These are phyloP conservation scores for Epizoanthus ramosus DNA, from an alignment of 92 coral and sea anemone species.

Conservation along the genomic window DNA sequence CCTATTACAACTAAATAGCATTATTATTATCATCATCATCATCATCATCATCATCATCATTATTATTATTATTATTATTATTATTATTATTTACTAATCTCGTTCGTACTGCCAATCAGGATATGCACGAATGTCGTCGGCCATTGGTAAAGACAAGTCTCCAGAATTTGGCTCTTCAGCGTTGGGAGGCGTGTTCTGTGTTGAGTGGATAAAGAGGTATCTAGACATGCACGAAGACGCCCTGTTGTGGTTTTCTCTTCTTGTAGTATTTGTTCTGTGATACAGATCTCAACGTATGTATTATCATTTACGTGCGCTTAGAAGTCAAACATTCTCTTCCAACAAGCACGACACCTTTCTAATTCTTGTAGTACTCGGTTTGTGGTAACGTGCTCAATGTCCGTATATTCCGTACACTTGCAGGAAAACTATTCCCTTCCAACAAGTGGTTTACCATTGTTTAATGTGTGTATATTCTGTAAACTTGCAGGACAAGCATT, in stretches of 20 bases:
- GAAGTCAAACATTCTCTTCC: constrained; percentile 93
- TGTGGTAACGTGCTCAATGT: neutral
- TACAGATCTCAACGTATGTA: neutral
- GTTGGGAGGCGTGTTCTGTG: constrained; percentile 89
- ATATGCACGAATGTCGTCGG: constrained; percentile 90
- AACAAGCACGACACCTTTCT: constrained; percentile 78
- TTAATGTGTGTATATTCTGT: neutral
- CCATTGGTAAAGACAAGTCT: constrained; percentile 94
- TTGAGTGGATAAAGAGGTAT: constrained; percentile 93
- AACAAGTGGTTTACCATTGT: constrained; percentile 83
- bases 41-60: too few species aligned
- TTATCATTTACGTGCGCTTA: neutral
- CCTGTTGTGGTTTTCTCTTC: too few species aligned
- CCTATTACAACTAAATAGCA: too few species aligned
- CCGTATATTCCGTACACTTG: neutral
- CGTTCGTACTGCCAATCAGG: constrained; percentile 50
- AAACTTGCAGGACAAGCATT: constrained; percentile 74
- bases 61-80: too few species aligned
- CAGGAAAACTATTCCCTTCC: constrained; percentile 93
- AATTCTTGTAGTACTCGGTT: too few species aligned
- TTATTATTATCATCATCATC: too few species aligned
- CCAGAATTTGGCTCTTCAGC: constrained; percentile 98
- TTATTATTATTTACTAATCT: neutral
- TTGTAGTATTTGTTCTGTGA: neutral
- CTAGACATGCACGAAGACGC: too few species aligned